phyloP scores from a whole-genome alignment of 2,797 vertebrate genomes.

The Lepilemur septentrionalis region DNA sequence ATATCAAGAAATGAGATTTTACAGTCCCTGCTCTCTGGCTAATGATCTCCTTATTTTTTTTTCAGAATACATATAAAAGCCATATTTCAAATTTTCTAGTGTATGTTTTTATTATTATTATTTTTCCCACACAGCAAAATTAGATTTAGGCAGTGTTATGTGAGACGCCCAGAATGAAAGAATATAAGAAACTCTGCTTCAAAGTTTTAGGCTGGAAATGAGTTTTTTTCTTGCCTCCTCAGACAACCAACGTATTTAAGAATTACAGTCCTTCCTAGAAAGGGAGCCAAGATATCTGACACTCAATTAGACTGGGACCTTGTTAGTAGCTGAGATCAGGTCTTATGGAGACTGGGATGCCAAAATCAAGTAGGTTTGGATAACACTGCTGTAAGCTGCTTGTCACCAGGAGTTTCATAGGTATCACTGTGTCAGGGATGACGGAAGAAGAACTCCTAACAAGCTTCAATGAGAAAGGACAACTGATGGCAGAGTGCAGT shows the following conservation, averaged over 20 bases:
- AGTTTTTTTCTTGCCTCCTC: slow-evolving; percentile 20
- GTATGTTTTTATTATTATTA: background rate
- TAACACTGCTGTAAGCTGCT: background rate
- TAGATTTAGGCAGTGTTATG: background rate
- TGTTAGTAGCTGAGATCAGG: background rate
- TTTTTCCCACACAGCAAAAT: background rate
- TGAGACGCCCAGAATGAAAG: slow-evolving; percentile 6
- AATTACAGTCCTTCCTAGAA: background rate
- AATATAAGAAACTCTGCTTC: background rate
- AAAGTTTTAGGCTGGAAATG: background rate
- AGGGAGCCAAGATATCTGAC: background rate
- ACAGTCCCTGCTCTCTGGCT: background rate
- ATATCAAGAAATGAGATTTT: background rate
- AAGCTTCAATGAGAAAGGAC: background rate
- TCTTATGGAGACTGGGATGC: background rate
- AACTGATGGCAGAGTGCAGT: background rate
- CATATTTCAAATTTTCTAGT: background rate
- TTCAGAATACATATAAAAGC: background rate
- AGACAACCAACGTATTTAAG: background rate
- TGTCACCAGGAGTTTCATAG: background rate
- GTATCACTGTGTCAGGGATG: background rate
- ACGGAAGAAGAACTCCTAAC: background rate
- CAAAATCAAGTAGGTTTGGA: background rate
- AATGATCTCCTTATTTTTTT: background rate
- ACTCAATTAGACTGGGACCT: background rate